A percentile compares a stretch with the other conserved stretches of the same genome.
phyloP scores from a whole-genome alignment of 1,140 invertebrate species.

The Megalopta genalis region DNA sequence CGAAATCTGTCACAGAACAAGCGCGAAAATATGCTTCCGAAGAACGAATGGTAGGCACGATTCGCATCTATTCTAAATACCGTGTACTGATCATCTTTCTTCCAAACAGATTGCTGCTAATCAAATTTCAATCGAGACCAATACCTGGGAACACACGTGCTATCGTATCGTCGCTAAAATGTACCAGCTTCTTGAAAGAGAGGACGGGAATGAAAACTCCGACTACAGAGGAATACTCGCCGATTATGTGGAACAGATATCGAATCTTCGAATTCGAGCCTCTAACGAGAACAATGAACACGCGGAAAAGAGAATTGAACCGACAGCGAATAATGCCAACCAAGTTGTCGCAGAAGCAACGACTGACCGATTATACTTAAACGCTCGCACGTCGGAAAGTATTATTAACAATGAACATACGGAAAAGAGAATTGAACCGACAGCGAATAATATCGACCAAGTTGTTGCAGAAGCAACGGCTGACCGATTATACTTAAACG shows the following conservation, averaged over 20 bases:
- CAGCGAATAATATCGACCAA: too few species aligned
- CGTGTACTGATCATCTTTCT: neutral
- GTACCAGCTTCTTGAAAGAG: conserved; percentile 36
- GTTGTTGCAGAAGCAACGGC: too few species aligned
- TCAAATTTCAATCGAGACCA: neutral
- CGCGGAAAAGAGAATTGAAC: too few species aligned
- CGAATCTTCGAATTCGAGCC: neutral
- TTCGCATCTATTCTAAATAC: neutral
- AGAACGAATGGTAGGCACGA: neutral
- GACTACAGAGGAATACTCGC: neutral
- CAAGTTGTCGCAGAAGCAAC: too few species aligned
- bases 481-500: neutral
- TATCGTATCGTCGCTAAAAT: conserved; percentile 39
- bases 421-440: too few species aligned
- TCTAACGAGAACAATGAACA: too few species aligned
- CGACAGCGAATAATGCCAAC: too few species aligned
- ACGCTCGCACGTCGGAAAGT: too few species aligned
- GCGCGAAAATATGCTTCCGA: conserved; percentile 44
- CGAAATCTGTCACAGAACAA: conserved; percentile 45
- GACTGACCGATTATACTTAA: fast-evolving
- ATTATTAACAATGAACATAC: too few species aligned
- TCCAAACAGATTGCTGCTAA: neutral
- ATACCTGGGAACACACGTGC: conserved; percentile 30
- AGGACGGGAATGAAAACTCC: neutral
- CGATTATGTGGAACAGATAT: neutral